Conservation (phyloP, 2,888 invertebrate species). For the Lithosia quadra region DNA sequence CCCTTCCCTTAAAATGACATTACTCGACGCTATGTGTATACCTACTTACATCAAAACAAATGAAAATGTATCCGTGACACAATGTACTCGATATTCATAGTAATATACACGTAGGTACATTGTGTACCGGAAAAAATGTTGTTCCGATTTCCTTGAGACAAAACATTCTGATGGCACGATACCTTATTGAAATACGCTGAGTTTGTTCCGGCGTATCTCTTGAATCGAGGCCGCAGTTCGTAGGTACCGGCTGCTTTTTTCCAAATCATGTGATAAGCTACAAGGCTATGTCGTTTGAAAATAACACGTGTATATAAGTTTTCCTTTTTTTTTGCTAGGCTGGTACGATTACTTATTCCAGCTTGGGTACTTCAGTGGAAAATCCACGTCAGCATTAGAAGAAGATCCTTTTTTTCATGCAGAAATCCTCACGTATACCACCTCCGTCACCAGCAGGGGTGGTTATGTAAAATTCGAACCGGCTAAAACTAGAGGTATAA, state of each 20-base stretch:
- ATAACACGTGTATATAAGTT: not conserved
- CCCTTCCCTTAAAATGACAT: too few species aligned
- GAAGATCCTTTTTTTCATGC: too few species aligned
- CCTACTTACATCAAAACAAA: not conserved
- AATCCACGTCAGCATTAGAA: too few species aligned
- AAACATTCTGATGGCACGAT: constrained; percentile 3
- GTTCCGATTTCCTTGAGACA: constrained; percentile 14
- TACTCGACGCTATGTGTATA: too few species aligned
- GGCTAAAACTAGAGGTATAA: too few species aligned
- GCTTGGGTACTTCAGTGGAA: not conserved
- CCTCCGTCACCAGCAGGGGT: too few species aligned
- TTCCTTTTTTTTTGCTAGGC: not conserved
- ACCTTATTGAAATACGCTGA: constrained; percentile 20
- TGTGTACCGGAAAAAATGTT: not conserved
- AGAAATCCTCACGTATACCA: too few species aligned
- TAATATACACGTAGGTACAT: not conserved
- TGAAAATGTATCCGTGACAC: not conserved
- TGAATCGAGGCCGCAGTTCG: constrained; percentile 1
- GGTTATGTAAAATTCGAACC: too few species aligned
- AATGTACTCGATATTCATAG: not conserved
- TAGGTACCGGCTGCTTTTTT: not conserved
- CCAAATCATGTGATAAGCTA: not conserved
- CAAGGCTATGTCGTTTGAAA: constrained; percentile 4
- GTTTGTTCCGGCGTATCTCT: constrained; percentile 16
- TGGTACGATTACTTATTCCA: not conserved